A percentile compares a stretch with the other conserved stretches of the same genome.
These are phyloP conservation scores for Vimba vimba DNA, from an alignment of 2,113 vertebrate genomes.

Conservation along the genomic window DNA sequence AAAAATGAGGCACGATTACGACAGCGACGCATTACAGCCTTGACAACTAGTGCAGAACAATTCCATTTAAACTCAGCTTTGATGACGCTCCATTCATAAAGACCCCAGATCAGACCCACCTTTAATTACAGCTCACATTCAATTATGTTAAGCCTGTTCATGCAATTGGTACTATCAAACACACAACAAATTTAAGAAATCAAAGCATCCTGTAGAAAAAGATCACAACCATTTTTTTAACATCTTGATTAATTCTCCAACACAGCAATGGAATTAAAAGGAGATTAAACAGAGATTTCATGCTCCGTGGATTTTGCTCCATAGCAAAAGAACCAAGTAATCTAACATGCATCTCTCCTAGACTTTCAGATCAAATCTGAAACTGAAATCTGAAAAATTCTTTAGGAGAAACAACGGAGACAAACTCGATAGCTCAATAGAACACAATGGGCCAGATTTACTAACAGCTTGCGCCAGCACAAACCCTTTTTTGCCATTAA, in stretches of 20 bases:
- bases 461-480: too few relatives aligned
- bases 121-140: conserved; percentile 45
- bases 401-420: not conserved
- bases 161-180: conserved; percentile 31
- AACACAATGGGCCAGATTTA: not conserved
- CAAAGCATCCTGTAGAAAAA: not conserved
- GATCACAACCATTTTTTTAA: not conserved
- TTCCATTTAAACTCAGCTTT: conserved; percentile 68
- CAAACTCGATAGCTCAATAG: not conserved
- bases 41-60: conserved; percentile 74
- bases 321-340: not conserved
- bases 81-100: conserved; percentile 57
- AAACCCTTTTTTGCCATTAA: too few relatives aligned
- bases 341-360: not conserved
- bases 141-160: conserved; percentile 21
- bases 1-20: conserved; percentile 74
- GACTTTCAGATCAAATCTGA: not conserved
- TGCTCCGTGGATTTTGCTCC: not conserved
- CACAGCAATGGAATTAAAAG: not conserved
- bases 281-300: not conserved
- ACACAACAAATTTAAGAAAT: not conserved
- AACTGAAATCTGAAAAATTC: not conserved
- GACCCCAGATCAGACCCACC: conserved; percentile 60
- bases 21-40: conserved; percentile 63
- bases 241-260: not conserved